Conservation (phyloP, 2,797 vertebrate species). For the Alauda arvensis region DNA sequence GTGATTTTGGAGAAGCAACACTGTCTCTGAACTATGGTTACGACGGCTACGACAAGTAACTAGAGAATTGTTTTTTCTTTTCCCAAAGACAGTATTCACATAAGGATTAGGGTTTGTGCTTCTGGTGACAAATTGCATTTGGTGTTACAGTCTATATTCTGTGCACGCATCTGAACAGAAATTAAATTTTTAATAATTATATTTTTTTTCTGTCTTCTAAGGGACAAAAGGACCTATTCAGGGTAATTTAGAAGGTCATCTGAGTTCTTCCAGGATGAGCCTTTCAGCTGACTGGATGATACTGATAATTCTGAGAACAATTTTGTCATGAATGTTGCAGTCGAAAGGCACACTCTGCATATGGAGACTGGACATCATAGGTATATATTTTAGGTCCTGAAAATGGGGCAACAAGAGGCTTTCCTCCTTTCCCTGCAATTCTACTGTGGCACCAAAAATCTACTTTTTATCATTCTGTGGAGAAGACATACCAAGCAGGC, state of each 20-base stretch:
- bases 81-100: not conserved
- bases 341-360: not conserved
- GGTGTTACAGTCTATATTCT: not conserved
- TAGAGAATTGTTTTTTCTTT: not conserved
- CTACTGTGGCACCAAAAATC: not conserved
- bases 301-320: not conserved
- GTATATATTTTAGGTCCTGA: not conserved
- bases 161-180: not conserved
- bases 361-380: not conserved
- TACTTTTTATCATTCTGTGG: constrained; percentile 1
- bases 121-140: not conserved
- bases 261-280: not conserved
- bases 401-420: not conserved
- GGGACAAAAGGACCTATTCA: not conserved
- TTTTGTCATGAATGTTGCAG: not conserved
- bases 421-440: not conserved
- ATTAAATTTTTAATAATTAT: not conserved
- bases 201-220: not conserved
- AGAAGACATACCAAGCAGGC: not conserved
- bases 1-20: not conserved
- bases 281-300: not conserved
- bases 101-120: not conserved
- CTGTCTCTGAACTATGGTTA: not conserved
- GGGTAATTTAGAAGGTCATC: not conserved
- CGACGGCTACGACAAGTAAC: not conserved